phyloP scores from a whole-genome alignment of 1,140 invertebrate genomes.

The Neodiprion virginianus region DNA sequence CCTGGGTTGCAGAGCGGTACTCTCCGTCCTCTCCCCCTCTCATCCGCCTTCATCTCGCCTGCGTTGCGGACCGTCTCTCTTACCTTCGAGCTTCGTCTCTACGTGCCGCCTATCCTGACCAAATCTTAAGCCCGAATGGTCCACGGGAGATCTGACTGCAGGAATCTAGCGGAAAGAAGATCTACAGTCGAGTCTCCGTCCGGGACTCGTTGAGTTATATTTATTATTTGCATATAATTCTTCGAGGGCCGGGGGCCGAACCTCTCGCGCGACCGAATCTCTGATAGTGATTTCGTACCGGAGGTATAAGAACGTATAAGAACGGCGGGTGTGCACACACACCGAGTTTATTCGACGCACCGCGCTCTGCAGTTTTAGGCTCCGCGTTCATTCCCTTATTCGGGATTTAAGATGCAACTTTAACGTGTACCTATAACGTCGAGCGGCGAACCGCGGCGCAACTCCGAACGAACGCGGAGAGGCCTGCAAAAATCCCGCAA shows the following conservation, averaged over 20 bases:
- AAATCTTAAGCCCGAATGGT: slow-evolving; percentile 7
- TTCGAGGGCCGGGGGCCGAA: neutral
- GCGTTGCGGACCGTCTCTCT: slow-evolving; percentile 16
- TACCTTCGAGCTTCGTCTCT: slow-evolving; percentile 15
- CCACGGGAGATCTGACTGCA: neutral
- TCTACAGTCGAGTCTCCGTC: slow-evolving; percentile 1
- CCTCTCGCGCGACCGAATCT: slow-evolving; percentile 6
- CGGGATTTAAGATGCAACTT: slow-evolving; percentile 32
- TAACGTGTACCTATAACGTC: slow-evolving; percentile 9
- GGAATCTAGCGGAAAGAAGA: slow-evolving; percentile 7
- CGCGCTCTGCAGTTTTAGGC: neutral
- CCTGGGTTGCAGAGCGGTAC: neutral
- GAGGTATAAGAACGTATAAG: neutral
- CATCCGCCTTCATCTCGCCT: slow-evolving; percentile 24
- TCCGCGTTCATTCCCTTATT: slow-evolving; percentile 22
- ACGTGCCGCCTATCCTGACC: slow-evolving; percentile 15
- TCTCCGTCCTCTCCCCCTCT: slow-evolving; percentile 12
- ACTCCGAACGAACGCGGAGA: no score
- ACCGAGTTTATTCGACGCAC: slow-evolving; percentile 5
- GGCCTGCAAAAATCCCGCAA: slow-evolving; percentile 23
- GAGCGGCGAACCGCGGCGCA: slow-evolving; percentile 9
- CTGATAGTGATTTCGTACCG: slow-evolving; percentile 1
- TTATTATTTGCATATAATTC: slow-evolving; percentile 8
- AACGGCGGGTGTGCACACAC: no score
- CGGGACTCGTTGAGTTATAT: slow-evolving; percentile 4